Evolutionary conservation across 2,888 invertebrate species (phyloP).

Genomic region (Eupithecia inturbata): DNA sequence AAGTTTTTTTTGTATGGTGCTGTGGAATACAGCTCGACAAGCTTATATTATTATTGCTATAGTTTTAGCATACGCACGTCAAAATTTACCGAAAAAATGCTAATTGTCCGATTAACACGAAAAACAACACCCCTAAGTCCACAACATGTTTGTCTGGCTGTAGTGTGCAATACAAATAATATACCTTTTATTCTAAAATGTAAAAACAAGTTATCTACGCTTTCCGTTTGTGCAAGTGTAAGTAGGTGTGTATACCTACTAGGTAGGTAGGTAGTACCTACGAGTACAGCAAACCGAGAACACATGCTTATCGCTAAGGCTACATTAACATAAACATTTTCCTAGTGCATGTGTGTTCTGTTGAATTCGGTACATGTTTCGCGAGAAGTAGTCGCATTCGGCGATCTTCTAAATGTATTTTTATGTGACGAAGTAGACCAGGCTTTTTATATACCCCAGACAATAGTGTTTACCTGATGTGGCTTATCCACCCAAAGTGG

Average conservation of each 20-base stretch:
- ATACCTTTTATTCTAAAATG: not conserved
- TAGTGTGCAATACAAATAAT: not conserved
- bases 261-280: not conserved
- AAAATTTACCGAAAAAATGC: too few relatives aligned
- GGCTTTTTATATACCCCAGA: not conserved
- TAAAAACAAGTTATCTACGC: not conserved
- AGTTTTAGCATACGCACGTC: too few relatives aligned
- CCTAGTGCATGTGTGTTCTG: conserved; percentile 12
- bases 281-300: not conserved
- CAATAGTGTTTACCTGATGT: not conserved
- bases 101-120: too few relatives aligned
- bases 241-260: too few relatives aligned
- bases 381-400: not conserved
- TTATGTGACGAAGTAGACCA: not conserved
- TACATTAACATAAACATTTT: conserved; percentile 22
- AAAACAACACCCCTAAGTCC: too few relatives aligned
- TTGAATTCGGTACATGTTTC: not conserved
- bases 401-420: not conserved
- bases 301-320: conserved; percentile 18
- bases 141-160: not conserved
- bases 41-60: too few relatives aligned
- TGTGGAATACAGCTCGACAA: too few relatives aligned
- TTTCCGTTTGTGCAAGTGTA: not conserved
- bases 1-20: too few relatives aligned
- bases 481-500: not conserved